These are phyloP conservation scores for Vannuccia rotundouncinata DNA, from an alignment of 2,888 invertebrate species.

Conservation along the genomic window DNA sequence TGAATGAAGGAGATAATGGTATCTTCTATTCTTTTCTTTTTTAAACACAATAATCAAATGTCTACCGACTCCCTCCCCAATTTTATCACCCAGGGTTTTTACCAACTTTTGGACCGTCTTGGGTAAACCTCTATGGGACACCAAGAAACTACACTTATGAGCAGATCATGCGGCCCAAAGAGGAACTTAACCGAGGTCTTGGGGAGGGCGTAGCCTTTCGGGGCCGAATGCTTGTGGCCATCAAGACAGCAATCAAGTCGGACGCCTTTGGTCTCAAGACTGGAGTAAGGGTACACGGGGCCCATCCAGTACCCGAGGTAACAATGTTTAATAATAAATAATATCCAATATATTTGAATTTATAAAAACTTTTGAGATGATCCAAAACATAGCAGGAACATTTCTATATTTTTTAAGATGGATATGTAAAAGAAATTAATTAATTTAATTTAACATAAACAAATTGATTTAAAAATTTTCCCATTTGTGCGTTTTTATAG, in stretches of 20 bases:
- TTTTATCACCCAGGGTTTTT: constrained; percentile 43
- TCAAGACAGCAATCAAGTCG: constrained; percentile 42
- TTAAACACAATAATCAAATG: no score
- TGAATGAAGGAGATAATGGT: constrained; percentile 33
- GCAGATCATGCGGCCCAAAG: constrained; percentile 40
- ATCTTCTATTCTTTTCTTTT: background rate
- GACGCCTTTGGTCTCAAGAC: constrained; percentile 32
- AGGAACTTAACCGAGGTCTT: constrained; percentile 44
- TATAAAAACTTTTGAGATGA: no score
- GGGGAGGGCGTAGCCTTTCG: constrained; percentile 45
- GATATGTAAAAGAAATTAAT: no score
- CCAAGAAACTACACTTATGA: constrained; percentile 41
- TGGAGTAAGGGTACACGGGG: background rate
- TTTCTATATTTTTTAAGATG: no score
- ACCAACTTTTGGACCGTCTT: constrained; percentile 45
- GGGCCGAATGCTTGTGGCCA: constrained; percentile 44
- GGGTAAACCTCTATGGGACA: constrained; percentile 46
- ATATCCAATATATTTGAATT: no score
- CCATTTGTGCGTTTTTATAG: no score
- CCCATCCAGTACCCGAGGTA: constrained; percentile 36
- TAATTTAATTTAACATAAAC: no score
- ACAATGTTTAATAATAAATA: no score
- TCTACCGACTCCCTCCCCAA: background rate
- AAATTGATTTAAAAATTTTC: no score
- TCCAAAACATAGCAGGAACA: no score